Evolutionary conservation across 2,888 invertebrate species (phyloP), one percentile per base, ranked within the genome.

Genomic region (Sesia bembeciformis): DNA sequence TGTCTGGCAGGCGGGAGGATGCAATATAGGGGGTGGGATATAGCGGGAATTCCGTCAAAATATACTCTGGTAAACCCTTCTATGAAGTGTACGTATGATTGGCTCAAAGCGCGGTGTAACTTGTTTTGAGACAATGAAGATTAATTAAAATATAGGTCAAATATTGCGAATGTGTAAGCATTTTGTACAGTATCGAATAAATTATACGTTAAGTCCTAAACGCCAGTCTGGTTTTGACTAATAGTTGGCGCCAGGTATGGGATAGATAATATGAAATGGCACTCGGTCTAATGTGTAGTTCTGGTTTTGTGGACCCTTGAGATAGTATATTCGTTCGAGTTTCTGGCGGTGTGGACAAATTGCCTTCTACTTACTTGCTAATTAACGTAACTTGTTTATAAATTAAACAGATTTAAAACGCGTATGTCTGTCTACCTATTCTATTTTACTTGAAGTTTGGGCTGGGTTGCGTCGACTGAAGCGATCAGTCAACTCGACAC

Each of bases 121-220:
- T 70, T 66, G 61, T 62, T 67, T 67, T 58, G 68, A 67, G 60
- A 69, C 66, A 69, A 65, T 66, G 69, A 61, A 64, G 23, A 23
- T 67, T 72, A 66, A 66, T 23, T 66, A 65, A 73, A 68, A 74
- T 71, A 74, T 85, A 86, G 83, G 78, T 76, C 78, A 87, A 87
- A 85, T 82, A 81, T 83, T 83, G 83, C 76, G 78, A 76, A 72
- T 72, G 76, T 74, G 63, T 81, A 84, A 82, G 79, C 82, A 81
- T 86, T 87, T 87, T 88, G 88, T 88, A 89, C 88, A 88, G 87
- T 84, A 69, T 23, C 70, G 76, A 78, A 71, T 78, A 80, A 77
- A 71, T 76, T 74, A 61, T 62, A 58, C 53, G 56, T 58, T 80
- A 79, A 55, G 78, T 79, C 71, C 74, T 82, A 78, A 78, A 74